phyloP scores from a whole-genome alignment of 2,888 invertebrate species.

The Baronia brevicornis region DNA sequence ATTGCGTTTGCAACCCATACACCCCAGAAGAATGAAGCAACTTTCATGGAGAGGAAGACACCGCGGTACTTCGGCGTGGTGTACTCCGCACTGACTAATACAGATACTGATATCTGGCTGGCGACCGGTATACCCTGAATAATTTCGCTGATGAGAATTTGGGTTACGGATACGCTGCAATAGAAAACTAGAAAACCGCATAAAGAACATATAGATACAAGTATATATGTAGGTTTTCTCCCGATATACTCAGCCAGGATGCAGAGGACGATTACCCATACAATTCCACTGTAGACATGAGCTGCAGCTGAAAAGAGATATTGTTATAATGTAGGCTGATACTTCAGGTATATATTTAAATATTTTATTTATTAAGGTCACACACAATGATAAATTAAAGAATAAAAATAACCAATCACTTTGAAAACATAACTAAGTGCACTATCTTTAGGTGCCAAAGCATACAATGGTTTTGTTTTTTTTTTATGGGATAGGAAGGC shows the following conservation, averaged over 20 bases:
- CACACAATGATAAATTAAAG: too few species aligned
- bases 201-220: slow-evolving; percentile 1
- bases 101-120: slow-evolving; percentile 1
- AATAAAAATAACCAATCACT: too few species aligned
- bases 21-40: slow-evolving; percentile 27
- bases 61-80: slow-evolving; percentile 25
- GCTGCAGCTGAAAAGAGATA: slow-evolving; percentile 1
- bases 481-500: too few species aligned
- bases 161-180: neutral
- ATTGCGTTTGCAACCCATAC: slow-evolving; percentile 31
- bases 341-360: too few species aligned
- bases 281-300: slow-evolving; percentile 1
- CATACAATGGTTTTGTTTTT: too few species aligned
- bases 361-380: too few species aligned
- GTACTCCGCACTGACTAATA: slow-evolving; percentile 23
- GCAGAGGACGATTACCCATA: neutral
- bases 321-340: too few species aligned
- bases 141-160: slow-evolving; percentile 7
- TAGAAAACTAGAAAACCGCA: slow-evolving; percentile 7
- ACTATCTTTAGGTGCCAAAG: too few species aligned
- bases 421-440: too few species aligned
- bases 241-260: slow-evolving; percentile 2
- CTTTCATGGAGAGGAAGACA: slow-evolving; percentile 26
- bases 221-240: slow-evolving; percentile 2
- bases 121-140: slow-evolving; percentile 4